Evolutionary conservation across 2,113 vertebrate genomes (phyloP), one percentile per base, ranked within the genome.

Genomic region (Xenotilapia longispinis): DNA sequence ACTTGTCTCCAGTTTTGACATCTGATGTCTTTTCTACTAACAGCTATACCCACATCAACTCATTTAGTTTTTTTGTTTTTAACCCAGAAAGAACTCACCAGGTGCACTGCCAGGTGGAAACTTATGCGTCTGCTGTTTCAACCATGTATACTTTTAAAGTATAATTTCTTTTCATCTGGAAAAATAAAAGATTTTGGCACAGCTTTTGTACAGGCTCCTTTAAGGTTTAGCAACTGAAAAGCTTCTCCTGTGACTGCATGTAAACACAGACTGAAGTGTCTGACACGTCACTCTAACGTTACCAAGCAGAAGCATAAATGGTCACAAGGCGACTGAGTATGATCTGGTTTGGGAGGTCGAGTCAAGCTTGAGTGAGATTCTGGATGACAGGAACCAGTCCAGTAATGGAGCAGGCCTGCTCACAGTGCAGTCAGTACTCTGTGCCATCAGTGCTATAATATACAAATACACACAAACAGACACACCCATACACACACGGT

Each of bases 361-460:
- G 31, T 57, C 31, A 19, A 40, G 75, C 26, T 53, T 10, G 31
- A 57, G 82, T 23, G 7, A n/a, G 57, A 86, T 83, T 78, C 26
- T 45, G 17, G 21, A 51, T 14, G 28, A 63, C 49, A 79, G 23
- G 15, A 85, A 63, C 14, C 12, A 47, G 83, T 84, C 82, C 79
- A 83, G 84, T 68, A 36, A 75, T 13, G 31, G 53, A 73, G 63
- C 36, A 47, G 73, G 47, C 7, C 21, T 65, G 78, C 91, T 90
- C 82, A 73, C 55, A 84, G 87, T 89, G 92, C 92, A 91, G 88
- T 90, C 81, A 80, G 81, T 73, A 13, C 58, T 87, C 83, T 51
- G 86, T 93, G 85, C 57, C 31, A 86, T 87, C 92, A 91, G 89
- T 91, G 89, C 89, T 89, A 60, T 54, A 78, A 55, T 80, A 15